phyloP scores from a whole-genome alignment of 2,797 vertebrate species.

The Streptopelia turtur region DNA sequence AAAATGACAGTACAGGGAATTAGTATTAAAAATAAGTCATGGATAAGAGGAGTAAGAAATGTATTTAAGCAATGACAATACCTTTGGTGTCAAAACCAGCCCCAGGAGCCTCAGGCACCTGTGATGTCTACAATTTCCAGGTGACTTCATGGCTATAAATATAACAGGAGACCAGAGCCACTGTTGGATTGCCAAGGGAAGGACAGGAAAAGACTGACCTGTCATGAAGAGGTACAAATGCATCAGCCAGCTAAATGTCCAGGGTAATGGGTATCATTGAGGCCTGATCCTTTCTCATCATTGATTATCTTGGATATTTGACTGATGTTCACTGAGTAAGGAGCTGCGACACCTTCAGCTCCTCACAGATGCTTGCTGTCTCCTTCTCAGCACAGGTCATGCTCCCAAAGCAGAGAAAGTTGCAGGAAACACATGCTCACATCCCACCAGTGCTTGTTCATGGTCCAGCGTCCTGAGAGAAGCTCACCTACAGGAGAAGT shows the following conservation, averaged over 20 bases:
- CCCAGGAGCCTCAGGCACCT: background rate
- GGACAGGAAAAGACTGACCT: background rate
- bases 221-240: background rate
- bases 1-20: background rate
- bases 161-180: background rate
- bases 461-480: background rate
- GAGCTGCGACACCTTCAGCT: accelerated
- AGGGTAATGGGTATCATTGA: background rate
- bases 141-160: background rate
- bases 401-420: background rate
- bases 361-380: background rate
- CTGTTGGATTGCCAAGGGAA: background rate
- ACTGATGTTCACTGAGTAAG: background rate
- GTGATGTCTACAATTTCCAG: accelerated
- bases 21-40: background rate
- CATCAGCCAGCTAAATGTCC: background rate
- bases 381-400: background rate
- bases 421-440: background rate
- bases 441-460: background rate
- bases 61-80: background rate
- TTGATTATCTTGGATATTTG: background rate
- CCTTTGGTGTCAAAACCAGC: background rate
- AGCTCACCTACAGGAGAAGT: background rate
- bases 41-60: background rate
- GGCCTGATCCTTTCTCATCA: background rate